These are phyloP conservation scores for Xenus cinereus DNA, from an alignment of 2,113 vertebrate species.

Conservation along the genomic window DNA sequence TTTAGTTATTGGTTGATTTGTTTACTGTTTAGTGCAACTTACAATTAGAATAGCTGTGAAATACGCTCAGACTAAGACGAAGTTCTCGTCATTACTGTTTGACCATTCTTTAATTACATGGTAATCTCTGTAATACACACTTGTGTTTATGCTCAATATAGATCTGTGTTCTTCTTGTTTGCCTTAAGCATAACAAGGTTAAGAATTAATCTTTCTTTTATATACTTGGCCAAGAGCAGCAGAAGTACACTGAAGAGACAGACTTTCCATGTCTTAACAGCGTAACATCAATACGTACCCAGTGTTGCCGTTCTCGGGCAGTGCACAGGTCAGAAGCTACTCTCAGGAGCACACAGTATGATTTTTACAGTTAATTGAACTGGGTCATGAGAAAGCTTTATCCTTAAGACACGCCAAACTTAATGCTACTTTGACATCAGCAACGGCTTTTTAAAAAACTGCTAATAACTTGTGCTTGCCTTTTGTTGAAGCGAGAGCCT, in stretches of 20 bases:
- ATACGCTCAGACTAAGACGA: neutral
- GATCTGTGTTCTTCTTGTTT: neutral
- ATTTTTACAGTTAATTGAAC: neutral
- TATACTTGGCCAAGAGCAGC: neutral
- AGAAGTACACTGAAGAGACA: neutral
- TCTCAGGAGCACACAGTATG: neutral
- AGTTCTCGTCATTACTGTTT: neutral
- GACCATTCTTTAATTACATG: neutral
- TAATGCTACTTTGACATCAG: neutral
- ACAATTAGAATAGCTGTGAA: neutral
- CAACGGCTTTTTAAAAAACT: neutral
- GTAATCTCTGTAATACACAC: neutral
- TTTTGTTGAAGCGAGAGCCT: neutral
- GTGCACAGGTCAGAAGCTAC: neutral
- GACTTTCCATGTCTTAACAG: fast-evolving
- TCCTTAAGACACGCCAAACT: neutral
- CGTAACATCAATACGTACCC: neutral
- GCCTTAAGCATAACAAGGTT: neutral
- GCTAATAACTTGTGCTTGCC: neutral
- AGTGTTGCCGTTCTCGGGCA: neutral
- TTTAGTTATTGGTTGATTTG: neutral
- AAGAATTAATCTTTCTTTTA: neutral
- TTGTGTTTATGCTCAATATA: neutral
- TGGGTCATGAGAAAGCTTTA: neutral
- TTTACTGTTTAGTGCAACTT: neutral